Evolutionary conservation across 2,888 invertebrate genomes (phyloP).

Genomic region (Atrina japonica): DNA sequence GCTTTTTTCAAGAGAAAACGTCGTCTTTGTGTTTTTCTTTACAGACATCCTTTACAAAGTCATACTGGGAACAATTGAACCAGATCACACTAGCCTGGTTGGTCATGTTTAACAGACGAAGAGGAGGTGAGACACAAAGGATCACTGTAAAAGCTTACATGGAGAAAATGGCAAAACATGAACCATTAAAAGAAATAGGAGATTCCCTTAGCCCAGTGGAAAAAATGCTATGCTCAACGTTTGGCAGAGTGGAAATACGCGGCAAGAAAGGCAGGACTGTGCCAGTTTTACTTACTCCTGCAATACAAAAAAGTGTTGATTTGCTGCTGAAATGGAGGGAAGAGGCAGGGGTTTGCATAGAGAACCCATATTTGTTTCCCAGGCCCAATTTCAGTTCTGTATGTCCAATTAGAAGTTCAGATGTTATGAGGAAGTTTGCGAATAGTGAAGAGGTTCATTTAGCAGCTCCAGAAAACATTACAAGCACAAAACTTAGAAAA

Average conservation of each 20-base stretch:
- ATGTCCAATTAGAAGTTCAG: slow-evolving; percentile 28
- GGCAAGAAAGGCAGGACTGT: slow-evolving; percentile 36
- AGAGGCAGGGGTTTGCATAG: slow-evolving; percentile 1
- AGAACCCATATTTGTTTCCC: slow-evolving; percentile 29
- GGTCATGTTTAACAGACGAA: slow-evolving; percentile 39
- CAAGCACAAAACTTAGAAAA: slow-evolving; percentile 49
- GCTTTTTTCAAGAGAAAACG: slow-evolving; percentile 21
- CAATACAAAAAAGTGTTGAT: slow-evolving; percentile 26
- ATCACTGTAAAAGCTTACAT: slow-evolving; percentile 22
- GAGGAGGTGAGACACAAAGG: slow-evolving; percentile 36
- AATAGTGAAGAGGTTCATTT: slow-evolving; percentile 28
- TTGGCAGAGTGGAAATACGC: slow-evolving; percentile 38
- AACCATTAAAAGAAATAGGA: slow-evolving; percentile 28
- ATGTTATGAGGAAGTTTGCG: slow-evolving; percentile 28
- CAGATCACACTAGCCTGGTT: slow-evolving; percentile 12
- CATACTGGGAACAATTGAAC: slow-evolving; percentile 17
- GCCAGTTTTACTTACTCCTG: slow-evolving; percentile 23
- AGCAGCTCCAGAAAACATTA: slow-evolving; percentile 31
- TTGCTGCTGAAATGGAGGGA: slow-evolving; percentile 24
- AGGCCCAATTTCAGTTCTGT: slow-evolving; percentile 24
- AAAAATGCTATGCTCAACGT: slow-evolving; percentile 26
- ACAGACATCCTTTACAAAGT: slow-evolving; percentile 14
- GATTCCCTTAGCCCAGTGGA: slow-evolving; percentile 43
- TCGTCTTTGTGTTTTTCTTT: slow-evolving; percentile 2
- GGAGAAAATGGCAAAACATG: slow-evolving; percentile 20